phyloP scores from a whole-genome alignment of 2,888 invertebrate species.

The Chrysina gloriosa region DNA sequence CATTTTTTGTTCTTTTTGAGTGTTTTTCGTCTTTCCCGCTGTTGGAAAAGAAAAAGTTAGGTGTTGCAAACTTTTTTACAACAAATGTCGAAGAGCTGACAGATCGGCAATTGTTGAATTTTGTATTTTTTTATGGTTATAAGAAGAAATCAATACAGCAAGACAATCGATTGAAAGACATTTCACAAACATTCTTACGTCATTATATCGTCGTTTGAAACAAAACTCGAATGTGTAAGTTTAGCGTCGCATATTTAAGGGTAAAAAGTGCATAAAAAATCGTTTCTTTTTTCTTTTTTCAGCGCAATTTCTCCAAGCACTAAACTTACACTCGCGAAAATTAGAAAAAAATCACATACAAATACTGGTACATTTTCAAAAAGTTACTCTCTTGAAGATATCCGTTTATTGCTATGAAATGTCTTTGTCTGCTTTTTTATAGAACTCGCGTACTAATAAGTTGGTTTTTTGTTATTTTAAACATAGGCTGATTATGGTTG shows the following conservation, averaged over 20 bases:
- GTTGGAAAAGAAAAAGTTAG: slow-evolving; percentile 60
- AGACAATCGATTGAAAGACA: slow-evolving; percentile 65
- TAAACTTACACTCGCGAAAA: slow-evolving; percentile 39
- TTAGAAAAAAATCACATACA: slow-evolving; percentile 27
- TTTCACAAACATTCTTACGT: slow-evolving; percentile 58
- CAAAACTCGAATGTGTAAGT: slow-evolving; percentile 26
- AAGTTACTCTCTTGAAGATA: slow-evolving; percentile 14
- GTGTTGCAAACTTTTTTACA: slow-evolving; percentile 63
- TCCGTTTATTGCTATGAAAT: slow-evolving; percentile 58
- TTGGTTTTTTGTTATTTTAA: slow-evolving; percentile 60
- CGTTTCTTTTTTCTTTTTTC: slow-evolving; percentile 27
- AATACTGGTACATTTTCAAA: slow-evolving; percentile 26
- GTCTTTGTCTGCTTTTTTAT: slow-evolving; percentile 63
- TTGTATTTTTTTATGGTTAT: slow-evolving; percentile 60
- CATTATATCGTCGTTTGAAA: background rate
- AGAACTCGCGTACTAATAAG: slow-evolving; percentile 65
- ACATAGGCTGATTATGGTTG: slow-evolving; percentile 58
- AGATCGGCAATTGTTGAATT: slow-evolving; percentile 57
- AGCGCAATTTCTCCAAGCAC: slow-evolving; percentile 43
- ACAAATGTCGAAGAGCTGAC: slow-evolving; percentile 53
- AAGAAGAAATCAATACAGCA: slow-evolving; percentile 63
- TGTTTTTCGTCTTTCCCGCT: slow-evolving; percentile 44
- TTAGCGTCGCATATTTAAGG: slow-evolving; percentile 28
- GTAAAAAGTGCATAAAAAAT: slow-evolving; percentile 57
- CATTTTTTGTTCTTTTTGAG: slow-evolving; percentile 60